A percentile compares a stretch with the other conserved stretches of the same genome.
Evolutionary conservation across 1,140 invertebrate genomes (phyloP).

Genomic region (Eciton burchellii): DNA sequence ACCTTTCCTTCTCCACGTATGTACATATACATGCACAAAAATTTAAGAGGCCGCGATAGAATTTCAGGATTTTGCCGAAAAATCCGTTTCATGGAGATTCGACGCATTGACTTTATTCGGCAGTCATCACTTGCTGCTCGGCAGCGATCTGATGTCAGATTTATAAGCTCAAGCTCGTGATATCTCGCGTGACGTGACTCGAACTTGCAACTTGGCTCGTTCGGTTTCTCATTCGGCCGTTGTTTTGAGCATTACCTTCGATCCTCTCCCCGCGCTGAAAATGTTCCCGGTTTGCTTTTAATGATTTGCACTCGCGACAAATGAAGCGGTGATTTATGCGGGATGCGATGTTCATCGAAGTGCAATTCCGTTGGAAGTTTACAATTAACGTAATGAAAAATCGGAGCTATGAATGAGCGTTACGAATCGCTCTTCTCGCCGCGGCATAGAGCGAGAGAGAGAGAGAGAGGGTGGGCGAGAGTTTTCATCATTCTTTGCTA

Average conservation of each 20-base stretch:
- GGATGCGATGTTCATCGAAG: background rate
- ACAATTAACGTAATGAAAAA: constrained; percentile 7
- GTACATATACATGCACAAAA: too few relatives aligned
- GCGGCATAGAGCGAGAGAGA: too few relatives aligned
- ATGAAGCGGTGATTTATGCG: background rate
- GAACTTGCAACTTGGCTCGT: background rate
- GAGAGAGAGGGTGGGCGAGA: background rate
- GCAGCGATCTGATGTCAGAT: background rate
- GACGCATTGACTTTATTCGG: too few relatives aligned
- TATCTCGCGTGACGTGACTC: background rate
- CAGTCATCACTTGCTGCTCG: too few relatives aligned
- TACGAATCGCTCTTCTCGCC: background rate
- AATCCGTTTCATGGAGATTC: too few relatives aligned
- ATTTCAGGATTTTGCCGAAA: too few relatives aligned
- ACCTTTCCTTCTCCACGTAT: too few relatives aligned
- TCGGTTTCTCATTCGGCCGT: background rate
- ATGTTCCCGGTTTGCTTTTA: background rate
- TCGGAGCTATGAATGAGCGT: background rate
- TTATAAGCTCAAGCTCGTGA: constrained; percentile 1
- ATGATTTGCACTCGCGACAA: background rate
- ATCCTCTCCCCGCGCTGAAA: background rate
- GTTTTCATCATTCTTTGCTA: background rate
- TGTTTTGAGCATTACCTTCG: background rate
- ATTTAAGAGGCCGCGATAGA: too few relatives aligned
- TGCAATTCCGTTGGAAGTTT: constrained; percentile 1